Evolutionary conservation across 2,113 vertebrate genomes (phyloP).

Genomic region (Micronycteris hirsuta): DNA sequence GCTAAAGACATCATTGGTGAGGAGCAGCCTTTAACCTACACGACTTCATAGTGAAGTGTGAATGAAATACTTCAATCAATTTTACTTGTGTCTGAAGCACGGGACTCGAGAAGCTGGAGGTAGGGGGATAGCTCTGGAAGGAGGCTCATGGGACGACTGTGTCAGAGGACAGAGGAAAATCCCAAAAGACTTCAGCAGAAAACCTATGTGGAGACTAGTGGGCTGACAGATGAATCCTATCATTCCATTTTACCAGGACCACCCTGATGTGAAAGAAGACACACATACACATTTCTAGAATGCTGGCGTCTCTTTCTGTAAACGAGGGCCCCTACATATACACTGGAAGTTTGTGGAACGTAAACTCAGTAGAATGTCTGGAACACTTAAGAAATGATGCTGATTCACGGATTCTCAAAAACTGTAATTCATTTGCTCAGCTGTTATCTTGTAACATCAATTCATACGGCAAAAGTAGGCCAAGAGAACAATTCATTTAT

Average conservation of each 20-base stretch:
- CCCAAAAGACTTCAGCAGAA: background rate
- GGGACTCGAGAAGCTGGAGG: background rate
- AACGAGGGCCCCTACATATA: background rate
- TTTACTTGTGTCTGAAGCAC: background rate
- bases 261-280: background rate
- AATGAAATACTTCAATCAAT: background rate
- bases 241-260: background rate
- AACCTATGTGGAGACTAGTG: background rate
- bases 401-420: slow-evolving; percentile 6
- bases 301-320: background rate
- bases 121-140: background rate
- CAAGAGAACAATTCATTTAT: slow-evolving; percentile 29
- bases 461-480: slow-evolving; percentile 11
- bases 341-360: background rate
- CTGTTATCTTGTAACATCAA: slow-evolving; percentile 26
- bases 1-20: background rate
- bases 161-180: background rate
- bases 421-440: slow-evolving; percentile 40
- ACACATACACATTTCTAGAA: background rate
- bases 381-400: background rate
- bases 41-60: background rate
- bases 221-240: background rate
- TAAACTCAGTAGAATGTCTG: background rate
- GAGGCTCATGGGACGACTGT: background rate
- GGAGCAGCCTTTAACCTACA: background rate